Evolutionary conservation across 2,113 vertebrate genomes (phyloP).

Genomic region (Rutilus rutilus): DNA sequence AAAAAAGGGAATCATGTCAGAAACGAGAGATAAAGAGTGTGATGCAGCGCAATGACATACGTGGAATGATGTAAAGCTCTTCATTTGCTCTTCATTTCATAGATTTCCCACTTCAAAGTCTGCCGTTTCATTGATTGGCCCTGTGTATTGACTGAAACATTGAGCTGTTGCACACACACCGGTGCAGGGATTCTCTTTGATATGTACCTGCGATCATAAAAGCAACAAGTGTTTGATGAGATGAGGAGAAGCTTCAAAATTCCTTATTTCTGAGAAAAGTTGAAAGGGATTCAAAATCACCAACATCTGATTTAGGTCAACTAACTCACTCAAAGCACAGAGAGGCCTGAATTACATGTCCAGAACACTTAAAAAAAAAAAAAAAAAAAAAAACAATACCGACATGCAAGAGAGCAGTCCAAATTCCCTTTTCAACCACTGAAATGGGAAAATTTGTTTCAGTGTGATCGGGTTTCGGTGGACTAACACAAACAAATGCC

Average conservation of each 20-base stretch:
- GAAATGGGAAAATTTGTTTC: conserved; percentile 11
- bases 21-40: not conserved
- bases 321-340: not conserved
- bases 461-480: not conserved
- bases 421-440: not conserved
- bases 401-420: not conserved
- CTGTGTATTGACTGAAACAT: conserved; percentile 39
- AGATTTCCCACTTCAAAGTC: conserved; percentile 36
- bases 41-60: conserved; percentile 8
- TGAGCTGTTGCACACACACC: conserved; percentile 20
- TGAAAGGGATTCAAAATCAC: conserved; percentile 25
- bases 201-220: conserved; percentile 25
- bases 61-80: conserved; percentile 33
- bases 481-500: conserved; percentile 6
- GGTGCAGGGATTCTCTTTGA: conserved; percentile 30
- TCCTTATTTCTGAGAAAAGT: conserved; percentile 20
- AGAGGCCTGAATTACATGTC: not conserved
- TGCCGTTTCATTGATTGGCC: conserved; percentile 39
- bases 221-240: conserved; percentile 43
- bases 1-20: not conserved
- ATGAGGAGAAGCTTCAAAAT: conserved; percentile 13
- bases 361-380: not conserved
- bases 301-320: not conserved
- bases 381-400: not conserved
- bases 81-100: conserved; percentile 23